Base-by-base conservation (phyloP, 2,113 vertebrate genomes). In the Cricetomys ansorgei region DNA sequence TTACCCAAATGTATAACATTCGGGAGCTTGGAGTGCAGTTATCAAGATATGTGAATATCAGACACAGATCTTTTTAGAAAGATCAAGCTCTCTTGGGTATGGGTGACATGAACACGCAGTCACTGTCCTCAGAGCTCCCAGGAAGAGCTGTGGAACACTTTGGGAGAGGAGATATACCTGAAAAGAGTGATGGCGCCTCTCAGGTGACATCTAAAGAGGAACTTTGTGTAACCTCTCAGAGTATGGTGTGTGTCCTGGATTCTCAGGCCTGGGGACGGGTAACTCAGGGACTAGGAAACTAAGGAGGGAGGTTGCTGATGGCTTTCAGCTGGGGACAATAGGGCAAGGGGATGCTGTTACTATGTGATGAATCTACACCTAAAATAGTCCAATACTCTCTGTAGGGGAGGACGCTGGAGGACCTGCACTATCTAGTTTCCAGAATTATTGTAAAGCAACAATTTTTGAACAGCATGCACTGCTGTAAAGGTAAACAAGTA, bases 381-480 rank as follows among this genome's bases (percentile, higher is more conserved):
- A 48, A 29, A 92, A 55, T 9, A 70, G 5, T 19, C n/a, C 64
- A 25, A 53, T 62, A 19, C 64, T 19, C 81, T 59, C 70, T 34
- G 16, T 13, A 4, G 43, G 67, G 57, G 29, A 27, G 25, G 21
- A 75, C n/a, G 57, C 12, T 64, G 45, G n/a, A 57, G 94, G 25
- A 57, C 10, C 43, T 45, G 29, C 45, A 76, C 16, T 53, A 55
- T 76, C 62, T 83, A 37, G 67, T 59, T 87, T 90, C 50, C 57
- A 91, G 31, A 95, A 91, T 59, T 73, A 91, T 65, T 84, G 7
- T 59, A 65, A 91, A 84, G 40, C 50, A 89, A 67, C 1, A 88
- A 43, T 23, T 45, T 86, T 59, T n/a, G 81, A 75, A 45, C 72
- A 45, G 72, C 72, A 75, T n/a, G n/a, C n/a, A n/a, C n/a, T n/a